Base-by-base conservation (phyloP, 2,888 invertebrate genomes). In the Meganola albula region DNA sequence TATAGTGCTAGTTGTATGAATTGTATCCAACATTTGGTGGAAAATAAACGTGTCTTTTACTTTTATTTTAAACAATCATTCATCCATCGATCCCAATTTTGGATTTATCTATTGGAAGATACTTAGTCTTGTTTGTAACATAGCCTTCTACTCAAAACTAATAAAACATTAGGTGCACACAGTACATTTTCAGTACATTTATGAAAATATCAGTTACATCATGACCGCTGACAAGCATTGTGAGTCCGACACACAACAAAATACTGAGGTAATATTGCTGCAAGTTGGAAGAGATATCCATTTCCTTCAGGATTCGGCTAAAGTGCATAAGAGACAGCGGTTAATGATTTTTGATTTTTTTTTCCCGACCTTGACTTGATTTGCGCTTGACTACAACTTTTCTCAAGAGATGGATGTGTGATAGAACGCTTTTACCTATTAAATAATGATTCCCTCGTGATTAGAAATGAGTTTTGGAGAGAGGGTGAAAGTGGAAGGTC, bases 211-310 rank as follows among this genome's bases (percentile, higher is more conserved):
- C 32, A 39, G 34, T 45, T 45, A 55, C 58, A 57, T 52, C 49
- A 52, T 37, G 47, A 37, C 43, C 48, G 47, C 47, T 57, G 53
- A 58, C 58, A 54, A 51, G 50, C 40, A 57, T 50, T 57, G 60
- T 54, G 48, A 43, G 44, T 22, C 48, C 42, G 37, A 37, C 44
- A 37, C 38, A 40, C 32, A 26, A 58, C 58, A 53, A 58, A 60
- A 61, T 65, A 65, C 66, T 61, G 57, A 43, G 44, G 58, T 49
- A 49, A 55, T 57, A 51, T 53, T 48, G 63, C 56, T 57, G 57
- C 58, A 55, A 48, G 49, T 48, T 40, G 43, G 50, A 36, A 40
- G 44, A 48, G 41, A 41, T 20, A 32, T 27, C 52, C 44, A 51
- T 62, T 58, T 55, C 33, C 51, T 45, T 48, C 48, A 27, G 39